Conservation (phyloP, 1,140 invertebrate genomes). For the Protaetia brevitarsis region DNA sequence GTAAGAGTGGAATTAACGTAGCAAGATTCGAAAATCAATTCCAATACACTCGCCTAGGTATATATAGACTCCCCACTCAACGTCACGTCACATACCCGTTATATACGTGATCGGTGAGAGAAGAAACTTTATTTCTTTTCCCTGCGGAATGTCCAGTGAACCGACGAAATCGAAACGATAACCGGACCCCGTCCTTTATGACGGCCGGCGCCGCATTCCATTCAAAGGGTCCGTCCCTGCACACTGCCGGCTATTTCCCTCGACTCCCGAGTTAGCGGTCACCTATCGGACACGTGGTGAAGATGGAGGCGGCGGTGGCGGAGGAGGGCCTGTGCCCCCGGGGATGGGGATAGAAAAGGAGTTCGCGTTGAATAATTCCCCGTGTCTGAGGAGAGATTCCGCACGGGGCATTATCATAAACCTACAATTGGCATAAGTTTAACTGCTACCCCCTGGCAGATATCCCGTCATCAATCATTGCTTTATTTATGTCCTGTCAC, state of each 20-base stretch:
- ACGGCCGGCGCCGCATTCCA: conserved; percentile 25
- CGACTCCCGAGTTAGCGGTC: conserved; percentile 19
- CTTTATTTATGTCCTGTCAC: conserved; percentile 23
- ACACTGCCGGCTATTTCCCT: conserved; percentile 24
- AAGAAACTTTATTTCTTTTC: conserved; percentile 27
- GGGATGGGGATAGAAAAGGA: background rate
- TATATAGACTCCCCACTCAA: background rate
- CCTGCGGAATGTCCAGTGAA: conserved; percentile 31
- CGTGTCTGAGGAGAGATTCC: conserved; percentile 1
- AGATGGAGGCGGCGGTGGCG: background rate
- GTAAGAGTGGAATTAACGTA: background rate
- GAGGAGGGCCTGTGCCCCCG: background rate
- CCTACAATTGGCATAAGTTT: conserved; percentile 22
- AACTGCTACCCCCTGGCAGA: conserved; percentile 15
- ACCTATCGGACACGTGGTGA: background rate
- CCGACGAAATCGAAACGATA: conserved; percentile 33
- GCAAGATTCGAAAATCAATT: background rate
- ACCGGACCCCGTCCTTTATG: conserved; percentile 31
- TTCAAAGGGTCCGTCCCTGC: conserved; percentile 19
- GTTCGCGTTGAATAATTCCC: conserved; percentile 10
- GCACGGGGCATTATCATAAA: conserved; percentile 6
- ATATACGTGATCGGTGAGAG: conserved; percentile 17
- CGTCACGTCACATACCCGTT: background rate
- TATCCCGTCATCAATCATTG: conserved; percentile 18
- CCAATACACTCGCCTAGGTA: background rate